Evolutionary conservation across 1,140 invertebrate genomes (phyloP), one percentile per base, ranked within the genome.

Genomic region (Bombus vancouverensis): DNA sequence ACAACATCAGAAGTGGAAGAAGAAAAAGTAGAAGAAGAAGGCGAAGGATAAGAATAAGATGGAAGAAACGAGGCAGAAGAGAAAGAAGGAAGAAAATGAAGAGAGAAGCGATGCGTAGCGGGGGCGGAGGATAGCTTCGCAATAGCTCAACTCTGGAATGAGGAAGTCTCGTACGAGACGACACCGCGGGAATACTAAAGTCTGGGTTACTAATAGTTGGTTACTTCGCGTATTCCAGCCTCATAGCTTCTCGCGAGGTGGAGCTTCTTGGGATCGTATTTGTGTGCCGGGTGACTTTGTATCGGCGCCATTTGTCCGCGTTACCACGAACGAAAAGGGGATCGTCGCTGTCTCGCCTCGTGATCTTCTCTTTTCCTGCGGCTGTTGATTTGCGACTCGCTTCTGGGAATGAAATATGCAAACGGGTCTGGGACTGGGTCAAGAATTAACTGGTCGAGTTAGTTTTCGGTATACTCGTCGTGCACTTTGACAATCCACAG

Each of bases 111-210:
- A 76, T 62, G 85, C 10, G 81, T 6, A 34, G n/a, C 75, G 84
- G 70, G 59, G 85, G 84, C 74, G 85, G 81, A 88, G 89, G 81
- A 88, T 87, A 88, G 90, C 65, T 92, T 92, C 84, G 91, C 92
- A 91, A 92, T 93, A 92, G 87, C 81, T 89, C 81, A 87, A 81
- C 87, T 93, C 73, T 92, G 92, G 92, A 93, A 93, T 92, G 92
- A 92, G 92, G 92, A 92, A 93, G 89, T 89, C 87, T 91, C 87
- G 87, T 87, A 90, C 84, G 86, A 71, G 85, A 91, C 87, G 87
- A 93, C 92, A 91, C 88, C 84, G 77, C 85, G 90, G 83, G 93
- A 94, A 93, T 94, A 94, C 92, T 93, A 94, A 94, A 93, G 92
- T 93, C 90, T 94, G 87, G 92, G 92, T 93, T 93, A 93, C 91